Base-by-base conservation (phyloP, 1,140 invertebrate genomes). In the roundworm (Caenorhabditis elegans) region DNA sequence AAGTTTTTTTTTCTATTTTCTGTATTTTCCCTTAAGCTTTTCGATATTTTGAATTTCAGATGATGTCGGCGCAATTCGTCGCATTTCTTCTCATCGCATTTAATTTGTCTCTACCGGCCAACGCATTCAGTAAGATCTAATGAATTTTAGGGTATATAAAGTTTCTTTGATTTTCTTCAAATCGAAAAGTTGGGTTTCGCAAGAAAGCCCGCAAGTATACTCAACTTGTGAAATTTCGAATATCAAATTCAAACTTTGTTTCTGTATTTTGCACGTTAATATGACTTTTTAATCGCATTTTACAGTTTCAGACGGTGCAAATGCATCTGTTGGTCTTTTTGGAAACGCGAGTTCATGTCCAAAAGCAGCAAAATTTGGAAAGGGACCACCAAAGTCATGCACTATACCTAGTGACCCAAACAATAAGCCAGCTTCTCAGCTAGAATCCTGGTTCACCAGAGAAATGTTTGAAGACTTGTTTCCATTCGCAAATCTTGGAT, bases 401-500 rank as follows among this genome's bases (percentile, higher is more conserved):
- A 39, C 36, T 15, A 8, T 65, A 43, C 83, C 85, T 15, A 43
- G 79, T 19, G 86, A 86, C 81, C 86, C 86, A 5, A 85, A 85
- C 47, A 83, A 85, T 28, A 34, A 82, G 48, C 84, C 86, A 10
- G 36, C 31, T 19, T 85, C 83, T 15, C 26, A 78, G 49, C 34
- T 86, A 43, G 86, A 86, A 47, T 19, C 15, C 24, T 86, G 86
- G 86, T 86, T 86, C 47, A 86, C 86, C 0, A 39, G 78, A 48
- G 83, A 85, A 46, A 84, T 86, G 53, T 86, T 86, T 46, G 80
- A 86, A 24, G 87, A 88, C 51, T 79, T 88, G 0, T 90, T 88
- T 34, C 87, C 87, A 10, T 83, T 84, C 31, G 86, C 88, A 0
- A 88, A 88, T 82, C 84, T 90, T 39, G 87, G 87, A 36, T 89